These are phyloP conservation scores for Hoplias malabaricus DNA, from an alignment of 2,113 vertebrate genomes.

Conservation along the genomic window DNA sequence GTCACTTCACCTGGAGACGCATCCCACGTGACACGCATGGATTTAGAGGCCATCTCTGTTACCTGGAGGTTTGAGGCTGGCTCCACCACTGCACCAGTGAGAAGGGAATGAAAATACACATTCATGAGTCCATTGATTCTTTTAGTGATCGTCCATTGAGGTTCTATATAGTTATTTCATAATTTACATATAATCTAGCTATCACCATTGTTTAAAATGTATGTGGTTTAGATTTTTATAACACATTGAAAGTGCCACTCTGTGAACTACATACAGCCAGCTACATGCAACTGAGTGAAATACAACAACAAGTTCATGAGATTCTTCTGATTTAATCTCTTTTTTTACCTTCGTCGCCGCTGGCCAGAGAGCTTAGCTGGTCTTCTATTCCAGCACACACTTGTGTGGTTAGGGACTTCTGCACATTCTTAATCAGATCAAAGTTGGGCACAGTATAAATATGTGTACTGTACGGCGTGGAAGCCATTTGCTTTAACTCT, in stretches of 20 bases:
- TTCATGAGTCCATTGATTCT: background rate
- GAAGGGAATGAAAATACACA: background rate
- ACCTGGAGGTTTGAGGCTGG: slow-evolving; percentile 85
- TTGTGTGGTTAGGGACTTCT: slow-evolving; percentile 83
- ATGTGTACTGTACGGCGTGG: slow-evolving; percentile 81
- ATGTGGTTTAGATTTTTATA: too few relatives aligned
- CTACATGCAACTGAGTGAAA: too few relatives aligned
- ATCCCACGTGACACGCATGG: slow-evolving; percentile 84
- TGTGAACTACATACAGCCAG: too few relatives aligned
- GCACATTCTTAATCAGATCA: slow-evolving; percentile 80
- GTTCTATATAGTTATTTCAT: too few relatives aligned
- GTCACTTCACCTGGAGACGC: slow-evolving; percentile 82
- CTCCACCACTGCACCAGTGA: slow-evolving; percentile 79
- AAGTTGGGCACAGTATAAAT: slow-evolving; percentile 84
- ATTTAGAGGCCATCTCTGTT: slow-evolving; percentile 85
- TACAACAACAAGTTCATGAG: background rate
- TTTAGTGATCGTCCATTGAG: too few relatives aligned
- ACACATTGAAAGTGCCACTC: too few relatives aligned
- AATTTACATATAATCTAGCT: too few relatives aligned
- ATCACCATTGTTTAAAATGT: too few relatives aligned
- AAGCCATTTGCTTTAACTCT: slow-evolving; percentile 87
- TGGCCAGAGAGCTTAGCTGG: slow-evolving; percentile 82
- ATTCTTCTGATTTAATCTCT: background rate
- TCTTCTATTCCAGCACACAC: slow-evolving; percentile 88
- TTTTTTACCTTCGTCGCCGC: slow-evolving; percentile 89